Evolutionary conservation across 2,797 vertebrate genomes (phyloP).

Genomic region (Euthynnus affinis): DNA sequence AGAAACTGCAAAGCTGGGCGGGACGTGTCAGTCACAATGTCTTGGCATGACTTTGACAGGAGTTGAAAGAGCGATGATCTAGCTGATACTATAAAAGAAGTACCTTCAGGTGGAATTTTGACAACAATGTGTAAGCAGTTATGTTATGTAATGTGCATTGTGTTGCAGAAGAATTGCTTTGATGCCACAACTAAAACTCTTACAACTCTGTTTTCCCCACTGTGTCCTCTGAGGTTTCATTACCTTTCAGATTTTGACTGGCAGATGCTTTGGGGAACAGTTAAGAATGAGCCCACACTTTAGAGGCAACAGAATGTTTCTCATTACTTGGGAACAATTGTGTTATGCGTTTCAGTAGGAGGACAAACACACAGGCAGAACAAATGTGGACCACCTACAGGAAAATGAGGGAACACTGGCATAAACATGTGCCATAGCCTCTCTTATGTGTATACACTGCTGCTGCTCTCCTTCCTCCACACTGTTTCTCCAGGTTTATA

Average conservation of each 20-base stretch:
- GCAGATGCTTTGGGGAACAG: conserved; percentile 59
- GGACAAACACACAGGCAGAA: conserved; percentile 65
- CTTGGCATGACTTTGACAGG: conserved; percentile 44
- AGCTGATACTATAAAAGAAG: conserved; percentile 42
- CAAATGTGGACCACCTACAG: conserved; percentile 74
- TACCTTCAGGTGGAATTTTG: conserved; percentile 62
- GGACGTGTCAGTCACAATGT: conserved; percentile 46
- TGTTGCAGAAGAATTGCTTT: conserved; percentile 49
- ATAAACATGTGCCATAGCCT: conserved; percentile 66
- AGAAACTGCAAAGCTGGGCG: conserved; percentile 27
- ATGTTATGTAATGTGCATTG: conserved; percentile 57
- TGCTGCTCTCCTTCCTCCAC: conserved; percentile 30
- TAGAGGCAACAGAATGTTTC: conserved; percentile 59
- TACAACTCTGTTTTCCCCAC: conserved; percentile 31
- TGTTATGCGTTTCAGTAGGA: conserved; percentile 63
- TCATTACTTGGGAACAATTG: conserved; percentile 66
- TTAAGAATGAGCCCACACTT: conserved; percentile 63
- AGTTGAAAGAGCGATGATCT: conserved; percentile 37
- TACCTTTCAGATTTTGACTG: conserved; percentile 64
- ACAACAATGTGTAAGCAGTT: conserved; percentile 43
- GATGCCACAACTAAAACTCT: conserved; percentile 50
- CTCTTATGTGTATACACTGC: conserved; percentile 56
- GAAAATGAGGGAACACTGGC: conserved; percentile 52
- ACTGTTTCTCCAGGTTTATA: conserved; percentile 44
- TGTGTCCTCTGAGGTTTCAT: conserved; percentile 61